phyloP scores from a whole-genome alignment of 2,888 invertebrate species.

The Tuberolachnus salignus region DNA sequence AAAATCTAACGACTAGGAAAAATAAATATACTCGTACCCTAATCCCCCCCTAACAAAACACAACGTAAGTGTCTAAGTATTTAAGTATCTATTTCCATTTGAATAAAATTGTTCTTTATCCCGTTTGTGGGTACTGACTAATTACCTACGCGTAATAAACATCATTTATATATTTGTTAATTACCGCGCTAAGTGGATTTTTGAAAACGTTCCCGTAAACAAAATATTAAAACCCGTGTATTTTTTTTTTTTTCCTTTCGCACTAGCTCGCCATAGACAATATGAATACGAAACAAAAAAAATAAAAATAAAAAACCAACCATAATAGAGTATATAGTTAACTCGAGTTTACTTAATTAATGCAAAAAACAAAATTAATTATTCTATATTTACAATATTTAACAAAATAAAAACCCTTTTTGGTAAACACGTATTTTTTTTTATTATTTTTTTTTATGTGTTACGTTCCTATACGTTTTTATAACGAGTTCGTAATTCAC shows the following conservation, averaged over 20 bases:
- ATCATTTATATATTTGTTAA: conserved; percentile 49
- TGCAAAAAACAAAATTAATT: conserved; percentile 11
- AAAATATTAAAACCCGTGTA: conserved; percentile 6
- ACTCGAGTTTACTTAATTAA: conserved; percentile 36
- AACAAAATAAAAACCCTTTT: background rate
- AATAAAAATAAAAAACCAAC: too few relatives aligned
- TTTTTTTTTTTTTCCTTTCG: background rate
- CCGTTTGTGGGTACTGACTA: conserved; percentile 5
- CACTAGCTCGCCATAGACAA: too few relatives aligned
- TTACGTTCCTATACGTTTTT: background rate
- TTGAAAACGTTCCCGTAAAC: conserved; percentile 30
- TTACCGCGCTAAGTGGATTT: conserved; percentile 40
- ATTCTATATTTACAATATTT: background rate
- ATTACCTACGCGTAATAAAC: conserved; percentile 19
- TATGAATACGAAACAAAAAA: conserved; percentile 9
- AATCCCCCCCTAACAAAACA: too few relatives aligned
- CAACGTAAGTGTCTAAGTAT: too few relatives aligned
- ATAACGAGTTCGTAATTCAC: background rate
- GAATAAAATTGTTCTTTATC: conserved; percentile 21
- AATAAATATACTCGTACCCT: conserved; percentile 1
- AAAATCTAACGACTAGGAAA: too few relatives aligned
- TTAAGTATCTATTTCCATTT: conserved; percentile 8
- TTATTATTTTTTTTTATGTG: background rate
- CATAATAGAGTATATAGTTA: conserved; percentile 22
- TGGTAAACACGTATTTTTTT: conserved; percentile 5